Evolutionary conservation across 2,797 vertebrate species (phyloP).

Genomic region (Liparis tanakae): DNA sequence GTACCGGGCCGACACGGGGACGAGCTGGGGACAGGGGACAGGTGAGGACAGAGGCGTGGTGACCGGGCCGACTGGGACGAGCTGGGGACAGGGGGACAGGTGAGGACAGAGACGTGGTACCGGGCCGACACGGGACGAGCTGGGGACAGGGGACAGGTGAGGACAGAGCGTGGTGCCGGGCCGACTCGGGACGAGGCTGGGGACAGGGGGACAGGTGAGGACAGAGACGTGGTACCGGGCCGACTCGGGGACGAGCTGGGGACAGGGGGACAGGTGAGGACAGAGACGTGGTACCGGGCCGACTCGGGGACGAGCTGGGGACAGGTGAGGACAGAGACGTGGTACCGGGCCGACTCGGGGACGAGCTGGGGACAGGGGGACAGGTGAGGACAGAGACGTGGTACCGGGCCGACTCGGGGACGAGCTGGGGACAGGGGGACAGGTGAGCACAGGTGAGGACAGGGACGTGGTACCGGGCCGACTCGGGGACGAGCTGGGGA

Average conservation of each 20-base stretch:
- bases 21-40: constrained; percentile 74
- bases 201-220: neutral
- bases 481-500: too few species aligned
- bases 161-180: too few species aligned
- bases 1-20: constrained; percentile 93
- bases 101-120: neutral
- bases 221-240: too few species aligned
- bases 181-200: too few species aligned
- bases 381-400: neutral
- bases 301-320: constrained; percentile 92
- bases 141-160: too few species aligned
- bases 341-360: too few species aligned
- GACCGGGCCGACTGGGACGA: too few species aligned
- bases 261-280: neutral
- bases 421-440: neutral
- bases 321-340: neutral
- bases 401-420: too few species aligned
- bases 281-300: constrained; percentile 82
- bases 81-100: neutral
- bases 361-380: too few species aligned
- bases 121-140: too few species aligned
- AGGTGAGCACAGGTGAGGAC: neutral
- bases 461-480: too few species aligned
- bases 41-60: neutral
- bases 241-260: too few species aligned